phyloP scores from a whole-genome alignment of 2,888 invertebrate genomes.

The Rhynchonema sp. region DNA sequence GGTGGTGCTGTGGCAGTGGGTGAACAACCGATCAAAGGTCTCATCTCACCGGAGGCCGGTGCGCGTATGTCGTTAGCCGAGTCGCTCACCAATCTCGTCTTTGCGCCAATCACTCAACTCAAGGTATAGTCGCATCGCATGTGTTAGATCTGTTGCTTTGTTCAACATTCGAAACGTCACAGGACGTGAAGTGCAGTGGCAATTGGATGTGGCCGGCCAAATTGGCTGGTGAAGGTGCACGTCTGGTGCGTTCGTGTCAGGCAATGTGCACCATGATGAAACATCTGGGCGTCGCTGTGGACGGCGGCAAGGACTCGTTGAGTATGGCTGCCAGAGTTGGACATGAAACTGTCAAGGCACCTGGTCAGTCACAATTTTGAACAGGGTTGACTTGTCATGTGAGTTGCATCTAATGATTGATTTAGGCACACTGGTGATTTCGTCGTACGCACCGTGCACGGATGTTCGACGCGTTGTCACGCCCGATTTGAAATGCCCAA shows the following conservation, averaged over 20 bases:
- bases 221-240: constrained; percentile 70
- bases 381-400: too few relatives aligned
- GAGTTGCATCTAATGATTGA: too few relatives aligned
- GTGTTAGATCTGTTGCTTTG: too few relatives aligned
- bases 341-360: constrained; percentile 40
- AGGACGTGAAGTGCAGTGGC: constrained; percentile 92
- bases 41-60: constrained; percentile 60
- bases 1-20: constrained; percentile 89
- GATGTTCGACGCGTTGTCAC: constrained; percentile 63
- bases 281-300: constrained; percentile 63
- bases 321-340: constrained; percentile 83
- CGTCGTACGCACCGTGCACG: constrained; percentile 81
- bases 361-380: too few relatives aligned
- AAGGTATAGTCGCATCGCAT: too few relatives aligned
- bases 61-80: constrained; percentile 86
- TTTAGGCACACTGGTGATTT: constrained; percentile 74
- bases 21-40: constrained; percentile 83
- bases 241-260: constrained; percentile 61
- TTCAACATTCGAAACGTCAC: not conserved
- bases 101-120: constrained; percentile 40
- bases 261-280: constrained; percentile 71
- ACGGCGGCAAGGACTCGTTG: constrained; percentile 90
- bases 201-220: constrained; percentile 99
- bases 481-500: constrained; percentile 62
- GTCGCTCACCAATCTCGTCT: constrained; percentile 72